Percentiles rank a stretch among this genome's conserved stretches.
These are phyloP conservation scores for Rhinolophus ferrumequinum DNA, from an alignment of 2,113 vertebrate species.

Conservation along the genomic window DNA sequence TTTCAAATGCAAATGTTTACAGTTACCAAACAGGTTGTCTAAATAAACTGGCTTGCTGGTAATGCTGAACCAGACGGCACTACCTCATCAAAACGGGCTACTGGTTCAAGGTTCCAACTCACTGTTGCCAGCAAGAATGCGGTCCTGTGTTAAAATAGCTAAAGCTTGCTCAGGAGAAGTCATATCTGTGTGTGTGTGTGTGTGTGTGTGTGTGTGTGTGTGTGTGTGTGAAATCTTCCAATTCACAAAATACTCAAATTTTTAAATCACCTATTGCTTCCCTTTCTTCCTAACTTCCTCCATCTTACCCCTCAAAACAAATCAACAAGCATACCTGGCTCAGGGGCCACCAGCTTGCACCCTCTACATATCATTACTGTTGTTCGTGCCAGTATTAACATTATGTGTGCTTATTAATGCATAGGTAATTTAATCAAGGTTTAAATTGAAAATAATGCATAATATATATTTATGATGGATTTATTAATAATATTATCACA, in stretches of 20 bases:
- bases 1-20: background rate
- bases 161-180: background rate
- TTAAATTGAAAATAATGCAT: background rate
- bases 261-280: background rate
- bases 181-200: background rate
- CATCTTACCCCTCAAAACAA: background rate
- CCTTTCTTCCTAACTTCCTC: background rate
- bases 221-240: background rate
- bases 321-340: background rate
- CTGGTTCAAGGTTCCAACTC: background rate
- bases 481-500: background rate
- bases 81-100: background rate
- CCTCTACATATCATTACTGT: background rate
- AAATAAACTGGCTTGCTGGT: accelerated
- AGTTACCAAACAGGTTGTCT: background rate
- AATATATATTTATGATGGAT: background rate
- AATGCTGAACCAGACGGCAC: background rate
- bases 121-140: background rate
- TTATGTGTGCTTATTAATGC: background rate
- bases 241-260: background rate
- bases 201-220: background rate
- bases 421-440: background rate
- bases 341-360: background rate
- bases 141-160: background rate
- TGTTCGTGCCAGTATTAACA: background rate